Evolutionary conservation across 2,797 vertebrate species (phyloP).

Genomic region (Melanotaenia boesemani): DNA sequence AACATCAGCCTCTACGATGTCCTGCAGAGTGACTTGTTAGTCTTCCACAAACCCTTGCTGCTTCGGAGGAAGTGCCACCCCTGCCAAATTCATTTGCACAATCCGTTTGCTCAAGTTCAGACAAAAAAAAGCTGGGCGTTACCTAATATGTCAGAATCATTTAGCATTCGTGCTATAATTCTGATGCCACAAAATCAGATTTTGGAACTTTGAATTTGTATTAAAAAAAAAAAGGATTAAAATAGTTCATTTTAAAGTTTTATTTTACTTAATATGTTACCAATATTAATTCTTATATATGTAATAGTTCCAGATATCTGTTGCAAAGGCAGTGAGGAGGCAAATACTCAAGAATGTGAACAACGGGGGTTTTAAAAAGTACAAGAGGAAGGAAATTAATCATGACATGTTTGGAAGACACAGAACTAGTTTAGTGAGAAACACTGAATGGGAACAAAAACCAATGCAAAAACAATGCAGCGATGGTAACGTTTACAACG

Average conservation of each 20-base stretch:
- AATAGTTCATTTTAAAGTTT: not conserved
- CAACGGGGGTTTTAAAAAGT: not conserved
- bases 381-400: conserved; percentile 13
- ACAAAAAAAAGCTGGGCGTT: conserved; percentile 5
- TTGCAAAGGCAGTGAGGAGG: not conserved
- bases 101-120: conserved; percentile 23
- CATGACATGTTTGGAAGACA: not conserved
- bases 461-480: not conserved
- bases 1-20: not conserved
- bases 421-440: not conserved
- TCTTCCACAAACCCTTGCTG: conserved; percentile 29
- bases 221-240: not conserved
- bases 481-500: not conserved
- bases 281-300: not conserved
- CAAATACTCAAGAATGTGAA: not conserved
- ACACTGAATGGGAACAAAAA: not conserved
- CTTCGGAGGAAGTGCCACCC: conserved; percentile 26
- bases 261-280: not conserved
- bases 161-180: not conserved
- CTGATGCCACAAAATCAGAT: not conserved
- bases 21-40: not conserved
- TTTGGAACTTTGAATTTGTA: not conserved
- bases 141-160: not conserved
- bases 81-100: conserved; percentile 20
- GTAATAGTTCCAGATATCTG: not conserved